These are phyloP conservation scores for Rhagonycha fulva DNA, from an alignment of 2,888 invertebrate species.

Conservation along the genomic window DNA sequence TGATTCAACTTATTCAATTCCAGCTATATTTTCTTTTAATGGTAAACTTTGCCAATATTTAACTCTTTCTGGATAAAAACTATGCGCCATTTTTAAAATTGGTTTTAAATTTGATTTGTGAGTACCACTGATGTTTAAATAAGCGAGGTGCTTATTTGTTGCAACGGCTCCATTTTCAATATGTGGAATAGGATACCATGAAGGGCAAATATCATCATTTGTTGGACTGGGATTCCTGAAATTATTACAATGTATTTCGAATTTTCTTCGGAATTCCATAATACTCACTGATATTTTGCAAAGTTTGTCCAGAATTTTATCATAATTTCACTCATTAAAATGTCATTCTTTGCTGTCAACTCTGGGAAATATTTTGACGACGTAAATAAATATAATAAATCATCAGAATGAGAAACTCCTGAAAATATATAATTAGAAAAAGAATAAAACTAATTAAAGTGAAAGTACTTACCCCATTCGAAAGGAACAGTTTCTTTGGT, in stretches of 20 bases:
- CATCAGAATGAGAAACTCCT: constrained; percentile 60
- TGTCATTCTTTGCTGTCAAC: constrained; percentile 48
- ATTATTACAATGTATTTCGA: constrained; percentile 2
- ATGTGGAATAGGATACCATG: constrained; percentile 24
- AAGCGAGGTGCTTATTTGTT: constrained; percentile 32
- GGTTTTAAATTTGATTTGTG: not conserved
- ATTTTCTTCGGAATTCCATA: not conserved
- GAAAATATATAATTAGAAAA: constrained; percentile 21
- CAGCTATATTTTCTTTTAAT: constrained; percentile 36
- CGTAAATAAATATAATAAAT: constrained; percentile 58
- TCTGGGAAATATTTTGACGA: constrained; percentile 54
- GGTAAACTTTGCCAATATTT: constrained; percentile 39
- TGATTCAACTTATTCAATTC: constrained; percentile 7
- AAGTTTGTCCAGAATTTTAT: constrained; percentile 57
- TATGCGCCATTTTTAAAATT: constrained; percentile 27
- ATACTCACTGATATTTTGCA: constrained; percentile 55
- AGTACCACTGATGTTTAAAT: constrained; percentile 36
- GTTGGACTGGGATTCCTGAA: constrained; percentile 39
- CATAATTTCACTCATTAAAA: constrained; percentile 49
- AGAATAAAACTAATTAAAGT: not conserved
- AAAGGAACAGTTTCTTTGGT: constrained; percentile 41
- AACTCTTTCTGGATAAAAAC: constrained; percentile 37
- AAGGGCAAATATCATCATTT: not conserved
- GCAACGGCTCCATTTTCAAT: constrained; percentile 7
- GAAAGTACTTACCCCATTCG: constrained; percentile 46